Percentiles rank a stretch among this genome's conserved stretches.
These are phyloP conservation scores for Lasioglossum figueresi DNA, from an alignment of 2,888 invertebrate genomes.

Conservation along the genomic window DNA sequence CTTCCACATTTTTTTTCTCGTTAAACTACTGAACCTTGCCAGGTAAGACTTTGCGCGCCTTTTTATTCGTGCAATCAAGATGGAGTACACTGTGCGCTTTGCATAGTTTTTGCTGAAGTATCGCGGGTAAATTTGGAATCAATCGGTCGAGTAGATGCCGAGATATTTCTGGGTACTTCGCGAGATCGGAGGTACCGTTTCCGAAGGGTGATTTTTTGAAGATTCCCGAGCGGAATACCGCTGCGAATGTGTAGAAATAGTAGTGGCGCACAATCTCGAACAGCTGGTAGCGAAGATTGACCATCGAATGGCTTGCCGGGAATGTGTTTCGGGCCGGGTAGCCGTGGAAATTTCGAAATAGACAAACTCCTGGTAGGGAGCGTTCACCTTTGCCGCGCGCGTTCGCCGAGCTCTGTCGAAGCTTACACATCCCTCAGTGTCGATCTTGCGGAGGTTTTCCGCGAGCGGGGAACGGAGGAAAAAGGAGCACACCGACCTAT, in stretches of 20 bases:
- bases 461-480: conserved; percentile 26
- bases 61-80: too few species aligned
- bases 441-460: conserved; percentile 56
- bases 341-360: conserved; percentile 33
- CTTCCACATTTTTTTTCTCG: not conserved
- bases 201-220: not conserved
- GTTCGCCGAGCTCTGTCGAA: conserved; percentile 1
- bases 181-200: not conserved
- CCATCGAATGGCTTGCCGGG: not conserved
- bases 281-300: not conserved
- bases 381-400: conserved; percentile 22
- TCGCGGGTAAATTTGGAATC: not conserved
- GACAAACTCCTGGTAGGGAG: conserved; percentile 15
- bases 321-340: not conserved
- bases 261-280: not conserved
- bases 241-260: not conserved
- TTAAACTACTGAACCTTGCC: not conserved
- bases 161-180: not conserved
- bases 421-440: conserved; percentile 61
- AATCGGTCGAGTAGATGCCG: not conserved
- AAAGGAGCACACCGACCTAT: conserved; percentile 26
- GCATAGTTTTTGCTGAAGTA: too few species aligned
- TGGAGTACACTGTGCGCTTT: too few species aligned
- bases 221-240: not conserved
- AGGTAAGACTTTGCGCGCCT: too few species aligned